Percentiles rank a stretch among this genome's conserved stretches.
phyloP scores from a whole-genome alignment of 2,888 invertebrate genomes.

The Linnaemya tessellans region DNA sequence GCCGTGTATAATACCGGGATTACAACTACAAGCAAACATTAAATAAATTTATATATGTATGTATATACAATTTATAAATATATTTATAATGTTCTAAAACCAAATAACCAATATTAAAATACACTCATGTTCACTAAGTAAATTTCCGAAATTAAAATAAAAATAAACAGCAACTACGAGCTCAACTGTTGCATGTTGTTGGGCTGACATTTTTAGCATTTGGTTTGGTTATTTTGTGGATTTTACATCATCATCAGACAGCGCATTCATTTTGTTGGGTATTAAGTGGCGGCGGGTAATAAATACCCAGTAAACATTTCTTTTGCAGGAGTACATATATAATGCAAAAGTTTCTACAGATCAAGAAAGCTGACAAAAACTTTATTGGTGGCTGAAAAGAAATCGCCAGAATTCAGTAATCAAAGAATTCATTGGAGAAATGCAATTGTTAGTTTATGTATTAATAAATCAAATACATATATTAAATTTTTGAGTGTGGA shows the following conservation, averaged over 20 bases:
- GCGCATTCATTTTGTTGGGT: not conserved
- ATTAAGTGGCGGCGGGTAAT: not conserved
- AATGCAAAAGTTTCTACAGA: too few species aligned
- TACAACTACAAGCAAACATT: constrained; percentile 4
- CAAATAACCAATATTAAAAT: constrained; percentile 26
- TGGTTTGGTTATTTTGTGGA: constrained; percentile 43
- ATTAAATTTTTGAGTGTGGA: not conserved
- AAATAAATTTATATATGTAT: not conserved
- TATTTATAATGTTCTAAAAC: not conserved
- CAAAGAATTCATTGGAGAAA: too few species aligned
- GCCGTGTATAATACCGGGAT: not conserved
- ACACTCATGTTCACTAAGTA: not conserved
- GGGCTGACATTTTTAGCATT: constrained; percentile 5
- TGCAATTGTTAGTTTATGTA: too few species aligned
- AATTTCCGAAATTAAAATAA: constrained; percentile 22
- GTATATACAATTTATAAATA: not conserved
- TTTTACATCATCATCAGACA: constrained; percentile 19
- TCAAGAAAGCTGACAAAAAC: too few species aligned
- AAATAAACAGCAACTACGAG: constrained; percentile 35
- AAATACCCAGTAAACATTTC: constrained; percentile 5
- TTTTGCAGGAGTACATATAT: not conserved
- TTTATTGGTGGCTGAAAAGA: too few species aligned
- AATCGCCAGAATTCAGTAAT: too few species aligned
- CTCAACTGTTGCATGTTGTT: constrained; percentile 48
- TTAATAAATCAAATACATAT: too few species aligned